These are phyloP conservation scores for Trichonephila inaurata DNA, from an alignment of 1,140 invertebrate species.

Conservation along the genomic window DNA sequence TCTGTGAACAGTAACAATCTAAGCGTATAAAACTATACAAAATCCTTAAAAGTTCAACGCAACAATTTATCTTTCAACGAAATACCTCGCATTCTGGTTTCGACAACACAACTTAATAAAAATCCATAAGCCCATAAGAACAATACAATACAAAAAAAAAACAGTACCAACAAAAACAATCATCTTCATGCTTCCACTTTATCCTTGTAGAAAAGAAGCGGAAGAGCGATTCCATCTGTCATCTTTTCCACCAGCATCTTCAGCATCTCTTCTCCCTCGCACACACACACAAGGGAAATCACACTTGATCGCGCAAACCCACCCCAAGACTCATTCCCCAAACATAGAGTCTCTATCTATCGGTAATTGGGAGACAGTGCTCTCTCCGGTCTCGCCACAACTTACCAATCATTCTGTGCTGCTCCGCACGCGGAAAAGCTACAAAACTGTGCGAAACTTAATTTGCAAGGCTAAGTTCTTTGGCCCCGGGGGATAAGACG, in stretches of 20 bases:
- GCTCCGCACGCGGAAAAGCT: not conserved
- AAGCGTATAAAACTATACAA: no score
- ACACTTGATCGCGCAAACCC: constrained; percentile 35
- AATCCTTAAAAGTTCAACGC: no score
- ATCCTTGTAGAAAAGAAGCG: not conserved
- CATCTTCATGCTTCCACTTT: not conserved
- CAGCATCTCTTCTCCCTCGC: not conserved
- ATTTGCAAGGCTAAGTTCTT: constrained; percentile 65
- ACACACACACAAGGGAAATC: constrained; percentile 56
- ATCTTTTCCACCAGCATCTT: constrained; percentile 42
- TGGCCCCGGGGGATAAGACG: not conserved
- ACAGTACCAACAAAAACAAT: not conserved
- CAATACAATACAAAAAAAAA: not conserved
- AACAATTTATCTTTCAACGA: no score
- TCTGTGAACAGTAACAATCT: no score
- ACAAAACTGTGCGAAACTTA: constrained; percentile 65
- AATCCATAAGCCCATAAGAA: not conserved
- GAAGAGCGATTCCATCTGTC: constrained; percentile 40
- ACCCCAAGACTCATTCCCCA: constrained; percentile 32
- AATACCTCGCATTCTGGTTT: not conserved
- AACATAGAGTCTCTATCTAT: constrained; percentile 15
- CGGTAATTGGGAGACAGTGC: constrained; percentile 51
- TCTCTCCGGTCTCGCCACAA: constrained; percentile 14
- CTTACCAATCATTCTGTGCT: constrained; percentile 17
- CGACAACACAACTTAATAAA: not conserved